Base-by-base conservation (phyloP, 2,797 vertebrate genomes). In the Lophius americanus region DNA sequence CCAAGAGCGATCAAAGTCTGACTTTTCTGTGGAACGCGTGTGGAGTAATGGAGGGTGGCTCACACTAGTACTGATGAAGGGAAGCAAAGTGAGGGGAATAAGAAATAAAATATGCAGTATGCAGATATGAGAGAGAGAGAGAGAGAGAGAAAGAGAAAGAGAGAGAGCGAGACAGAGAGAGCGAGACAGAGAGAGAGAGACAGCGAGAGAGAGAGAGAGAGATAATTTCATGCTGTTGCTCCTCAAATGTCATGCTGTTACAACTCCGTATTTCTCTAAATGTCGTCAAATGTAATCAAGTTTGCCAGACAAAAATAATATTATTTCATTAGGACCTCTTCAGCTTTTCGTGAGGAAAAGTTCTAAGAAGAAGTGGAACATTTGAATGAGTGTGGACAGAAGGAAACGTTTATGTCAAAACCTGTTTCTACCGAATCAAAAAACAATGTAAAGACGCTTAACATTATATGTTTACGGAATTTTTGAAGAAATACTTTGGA, bases 1-100 rank as follows among this genome's bases (percentile, higher is more conserved):
- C 68, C 56, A 74, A 77, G 61, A 59, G 60, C 52, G 59, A 88
- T 84, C 82, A 86, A 80, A 84, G 78, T 67, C 50, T 5, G 62
- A 70, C 66, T 85, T 78, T 85, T 76, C 77, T 75, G 66, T 67
- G 62, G 62, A 50, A 62, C 62, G 61, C 71, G 63, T 65, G 70
- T 59, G 51, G 49, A 73, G 58, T 2, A 1, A 54, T 67, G 63
- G 68, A 77, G 68, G 46, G 68, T 41, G 38, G 44, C 33, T 62
- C 3, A 12, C 32, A 74, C 66, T 43, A 61, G 51, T 57, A 12
- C 65, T 35, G 73, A 79, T 62, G 67, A 62, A 49, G 55, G 54
- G 47, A 39, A 11, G 36, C 51, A 61, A 62, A 73, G 44, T 41
- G 61, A 76, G 56, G 59, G 49, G 60, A 57, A 54, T 47, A 64